phyloP scores from a whole-genome alignment of 2,113 vertebrate species.

The Nyctibius bracteatus region DNA sequence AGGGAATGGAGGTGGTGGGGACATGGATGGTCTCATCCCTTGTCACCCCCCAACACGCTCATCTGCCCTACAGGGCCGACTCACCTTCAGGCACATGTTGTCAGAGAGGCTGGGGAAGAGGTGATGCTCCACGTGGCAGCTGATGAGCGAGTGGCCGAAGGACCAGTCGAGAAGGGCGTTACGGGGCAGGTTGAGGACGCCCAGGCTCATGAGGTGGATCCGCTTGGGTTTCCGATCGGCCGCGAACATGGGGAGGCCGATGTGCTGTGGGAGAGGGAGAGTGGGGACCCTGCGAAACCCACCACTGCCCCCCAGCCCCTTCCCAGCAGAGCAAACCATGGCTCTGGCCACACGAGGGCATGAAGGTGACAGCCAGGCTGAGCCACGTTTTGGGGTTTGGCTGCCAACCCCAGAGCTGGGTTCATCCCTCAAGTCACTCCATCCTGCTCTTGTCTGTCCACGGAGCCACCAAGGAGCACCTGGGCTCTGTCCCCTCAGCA shows the following conservation, averaged over 20 bases:
- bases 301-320: rapidly evolving
- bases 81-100: conserved; percentile 94
- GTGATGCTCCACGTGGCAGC: conserved; percentile 93
- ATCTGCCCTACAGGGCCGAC: rapidly evolving
- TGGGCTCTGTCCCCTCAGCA: background rate
- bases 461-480: background rate
- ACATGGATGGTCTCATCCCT: rapidly evolving
- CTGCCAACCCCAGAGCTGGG: background rate
- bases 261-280: conserved; percentile 75
- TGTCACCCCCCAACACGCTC: background rate
- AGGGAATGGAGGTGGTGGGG: background rate
- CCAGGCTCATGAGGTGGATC: conserved; percentile 88
- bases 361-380: rapidly evolving
- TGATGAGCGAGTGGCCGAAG: conserved; percentile 92
- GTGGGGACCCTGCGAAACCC: background rate
- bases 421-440: background rate
- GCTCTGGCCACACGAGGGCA: background rate
- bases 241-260: conserved; percentile 90
- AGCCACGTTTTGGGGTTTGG: background rate
- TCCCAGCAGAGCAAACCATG: background rate
- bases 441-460: background rate
- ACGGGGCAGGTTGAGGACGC: conserved; percentile 87
- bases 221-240: conserved; percentile 75
- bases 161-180: conserved; percentile 86
- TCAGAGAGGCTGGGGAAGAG: conserved; percentile 91